Evolutionary conservation across 2,888 invertebrate genomes (phyloP), one percentile per base, ranked within the genome.

Genomic region (Ditylenchus weischeri): DNA sequence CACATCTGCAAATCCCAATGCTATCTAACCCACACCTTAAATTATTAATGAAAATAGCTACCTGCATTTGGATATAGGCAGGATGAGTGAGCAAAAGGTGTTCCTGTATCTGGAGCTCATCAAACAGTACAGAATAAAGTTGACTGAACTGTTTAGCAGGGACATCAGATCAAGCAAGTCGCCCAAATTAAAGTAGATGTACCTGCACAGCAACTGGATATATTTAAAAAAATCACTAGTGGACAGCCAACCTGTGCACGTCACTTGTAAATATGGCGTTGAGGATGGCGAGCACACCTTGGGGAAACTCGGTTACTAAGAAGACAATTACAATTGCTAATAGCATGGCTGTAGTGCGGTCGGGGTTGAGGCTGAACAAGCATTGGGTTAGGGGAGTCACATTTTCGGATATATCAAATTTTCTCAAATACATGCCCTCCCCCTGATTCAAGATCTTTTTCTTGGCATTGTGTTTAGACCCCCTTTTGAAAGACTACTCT

Each of bases 321-420:
- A 86, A 85, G 7, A 86, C 81, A 4, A 83, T 81, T 4, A 86
- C 84, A 36, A 86, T 84, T 1, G 86, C 84, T 49, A 86, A 76
- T 43, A 86, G 76, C 85, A 86, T 86, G 47, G 83, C 82, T 0
- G 86, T 86, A 0, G 86, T 86, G 19, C 85, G 78, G 74, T 86
- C 85, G 4, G 77, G 36, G 36, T 57, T 54, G 21, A 67, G 66
- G n/a, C 69, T 72, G 36, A 48, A 54, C 13, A 21, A 50, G 29
- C 5, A 54, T 4, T 13, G 2, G 4, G 29, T 23, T 7, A 29
- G 29, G 5, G 5, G 29, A 5, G 29, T n/a, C 29, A 29, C 5
- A 29, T 29, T 29, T 29, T 29, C 29, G 29, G 29, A 29, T 4
- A 29, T 4, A 4, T 29, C 29, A 5, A 4, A 29, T 29, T 29